Evolutionary conservation across 2,113 vertebrate genomes (phyloP), one percentile per base, ranked within the genome.

Genomic region (Clarias magur): DNA sequence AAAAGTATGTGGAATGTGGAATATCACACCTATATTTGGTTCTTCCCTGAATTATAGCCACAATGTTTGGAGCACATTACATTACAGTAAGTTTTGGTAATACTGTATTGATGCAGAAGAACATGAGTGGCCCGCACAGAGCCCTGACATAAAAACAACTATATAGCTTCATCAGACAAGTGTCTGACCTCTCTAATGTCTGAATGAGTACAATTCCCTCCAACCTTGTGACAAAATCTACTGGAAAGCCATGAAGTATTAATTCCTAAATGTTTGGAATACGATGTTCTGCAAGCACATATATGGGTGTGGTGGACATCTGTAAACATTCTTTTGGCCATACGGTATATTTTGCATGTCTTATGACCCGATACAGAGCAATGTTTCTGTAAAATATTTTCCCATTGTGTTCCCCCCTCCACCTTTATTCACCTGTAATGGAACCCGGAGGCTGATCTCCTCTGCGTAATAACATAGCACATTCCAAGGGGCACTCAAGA

Each of bases 401-500:
- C 56, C 30, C 12, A 38, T n/a, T 65, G 13, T 15, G 56, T 48
- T 21, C 72, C 23, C 54, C 3, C 19, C 30, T 34, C 30, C 30
- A 34, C 42, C 27, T 48, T 13, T 59, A 80, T 89, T 85, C 48
- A 95, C 95, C 95, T 96, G 93, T 87, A 97, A 92, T 0, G 95
- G 96, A 7, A 94, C 91, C 3, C 89, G 87, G 65, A 96, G 93
- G 19, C 93, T 92, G 86, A 97, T 94, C 83, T 96, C 95, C 87
- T 97, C 95, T 0, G 95, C 95, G 0, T 94, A 96, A 91, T 86
- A 94, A 84, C 96, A 95, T 48, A 96, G 92, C 60, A 96, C 87
- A 0, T 81, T 93, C 94, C 95, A 97, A 0, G 96, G 93, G 0
- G 93, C 95, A 0, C 88, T 93, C 89, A 96, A 94, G 72, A 97